phyloP scores from a whole-genome alignment of 2,888 invertebrate species.

The Zootermopsis nevadensis region DNA sequence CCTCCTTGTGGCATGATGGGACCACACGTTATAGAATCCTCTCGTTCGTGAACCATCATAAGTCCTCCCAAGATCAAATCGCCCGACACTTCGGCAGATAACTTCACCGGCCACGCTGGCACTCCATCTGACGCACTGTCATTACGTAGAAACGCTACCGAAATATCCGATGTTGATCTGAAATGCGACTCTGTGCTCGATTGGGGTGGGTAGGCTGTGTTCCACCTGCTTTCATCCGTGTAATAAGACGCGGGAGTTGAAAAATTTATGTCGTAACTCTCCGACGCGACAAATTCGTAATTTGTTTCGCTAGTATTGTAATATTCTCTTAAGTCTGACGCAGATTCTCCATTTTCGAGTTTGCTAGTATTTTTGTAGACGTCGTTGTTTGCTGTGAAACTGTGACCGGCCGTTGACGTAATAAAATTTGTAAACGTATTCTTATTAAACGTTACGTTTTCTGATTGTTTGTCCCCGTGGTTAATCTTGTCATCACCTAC shows the following conservation, averaged over 20 bases:
- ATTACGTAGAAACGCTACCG: background rate
- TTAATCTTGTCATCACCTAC: background rate
- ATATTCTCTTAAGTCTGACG: background rate
- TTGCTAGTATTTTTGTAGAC: background rate
- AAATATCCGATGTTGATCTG: too few species aligned
- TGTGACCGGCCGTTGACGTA: background rate
- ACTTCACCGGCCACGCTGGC: conserved; percentile 80
- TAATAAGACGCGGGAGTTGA: background rate
- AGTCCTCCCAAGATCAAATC: conserved; percentile 89
- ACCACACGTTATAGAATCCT: conserved; percentile 88
- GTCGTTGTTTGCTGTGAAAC: background rate
- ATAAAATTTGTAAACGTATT: background rate
- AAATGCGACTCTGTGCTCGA: background rate
- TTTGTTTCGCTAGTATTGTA: background rate
- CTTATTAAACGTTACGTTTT: background rate
- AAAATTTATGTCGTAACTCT: background rate
- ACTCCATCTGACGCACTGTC: conserved; percentile 20
- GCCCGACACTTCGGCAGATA: conserved; percentile 88
- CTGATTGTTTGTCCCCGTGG: background rate
- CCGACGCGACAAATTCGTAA: background rate
- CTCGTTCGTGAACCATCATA: conserved; percentile 95
- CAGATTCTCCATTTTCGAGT: background rate
- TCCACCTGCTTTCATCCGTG: too few species aligned
- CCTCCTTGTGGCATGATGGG: conserved; percentile 95
- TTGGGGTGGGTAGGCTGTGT: background rate